phyloP scores from a whole-genome alignment of 2,888 invertebrate species.

The Eilema sororculum region DNA sequence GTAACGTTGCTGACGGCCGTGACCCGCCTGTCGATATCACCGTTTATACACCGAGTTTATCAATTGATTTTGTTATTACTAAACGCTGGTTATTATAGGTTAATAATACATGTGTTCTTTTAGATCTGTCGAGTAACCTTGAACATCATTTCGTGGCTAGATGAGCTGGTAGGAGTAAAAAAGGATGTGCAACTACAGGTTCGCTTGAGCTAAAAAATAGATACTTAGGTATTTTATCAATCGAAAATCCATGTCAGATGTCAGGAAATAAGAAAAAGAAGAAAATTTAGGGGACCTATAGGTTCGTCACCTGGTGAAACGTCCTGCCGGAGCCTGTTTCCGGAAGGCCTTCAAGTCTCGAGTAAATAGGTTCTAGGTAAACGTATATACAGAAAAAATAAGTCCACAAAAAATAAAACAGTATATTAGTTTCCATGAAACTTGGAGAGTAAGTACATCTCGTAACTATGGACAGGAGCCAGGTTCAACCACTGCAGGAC shows the following conservation, averaged over 20 bases:
- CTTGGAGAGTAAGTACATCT: background rate
- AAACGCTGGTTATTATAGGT: background rate
- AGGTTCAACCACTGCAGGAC: background rate
- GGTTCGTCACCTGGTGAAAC: too few species aligned
- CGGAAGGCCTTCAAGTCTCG: too few species aligned
- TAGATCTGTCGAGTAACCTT: background rate
- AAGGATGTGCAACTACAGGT: background rate
- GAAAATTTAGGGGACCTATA: too few species aligned
- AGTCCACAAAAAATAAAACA: background rate
- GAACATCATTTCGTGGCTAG: background rate
- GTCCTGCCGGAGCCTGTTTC: too few species aligned
- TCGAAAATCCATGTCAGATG: too few species aligned
- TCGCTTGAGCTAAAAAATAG: background rate
- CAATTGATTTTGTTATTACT: conserved; percentile 20
- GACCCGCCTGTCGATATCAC: background rate
- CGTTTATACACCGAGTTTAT: conserved; percentile 7
- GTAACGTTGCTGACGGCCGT: conserved; percentile 1
- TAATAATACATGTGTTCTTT: background rate
- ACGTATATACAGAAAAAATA: too few species aligned
- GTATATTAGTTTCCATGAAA: too few species aligned
- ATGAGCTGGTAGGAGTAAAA: background rate
- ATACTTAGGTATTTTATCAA: too few species aligned
- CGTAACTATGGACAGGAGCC: background rate
- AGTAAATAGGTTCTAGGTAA: too few species aligned
- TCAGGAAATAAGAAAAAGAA: too few species aligned